phyloP scores from a whole-genome alignment of 2,113 vertebrate genomes.

The Cacatua alba region DNA sequence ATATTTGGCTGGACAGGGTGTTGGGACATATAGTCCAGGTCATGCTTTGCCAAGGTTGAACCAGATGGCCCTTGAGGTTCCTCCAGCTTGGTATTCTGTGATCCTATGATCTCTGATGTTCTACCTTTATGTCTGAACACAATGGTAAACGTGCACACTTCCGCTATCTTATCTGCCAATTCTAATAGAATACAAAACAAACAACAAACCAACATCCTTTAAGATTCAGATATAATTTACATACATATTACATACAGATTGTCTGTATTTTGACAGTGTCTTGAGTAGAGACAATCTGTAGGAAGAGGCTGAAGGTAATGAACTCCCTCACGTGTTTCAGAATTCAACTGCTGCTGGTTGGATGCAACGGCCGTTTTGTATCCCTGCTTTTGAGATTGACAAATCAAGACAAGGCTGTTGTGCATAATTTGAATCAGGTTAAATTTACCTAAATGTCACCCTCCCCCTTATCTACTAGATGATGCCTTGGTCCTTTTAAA shows the following conservation, averaged over 20 bases:
- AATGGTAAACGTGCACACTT: not conserved
- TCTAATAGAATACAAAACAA: not conserved
- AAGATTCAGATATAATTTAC: not conserved
- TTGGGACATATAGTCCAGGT: not conserved
- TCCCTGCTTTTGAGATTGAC: not conserved
- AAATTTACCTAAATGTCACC: not conserved
- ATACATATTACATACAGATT: not conserved
- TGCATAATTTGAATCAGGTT: not conserved
- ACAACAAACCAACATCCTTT: not conserved
- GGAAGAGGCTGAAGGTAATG: not conserved
- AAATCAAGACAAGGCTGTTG: not conserved
- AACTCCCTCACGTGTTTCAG: rapidly evolving
- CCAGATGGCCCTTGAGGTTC: not conserved
- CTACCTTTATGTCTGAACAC: not conserved
- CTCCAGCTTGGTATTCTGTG: not conserved
- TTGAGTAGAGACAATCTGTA: not conserved
- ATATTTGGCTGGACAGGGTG: not conserved
- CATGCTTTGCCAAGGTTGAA: not conserved
- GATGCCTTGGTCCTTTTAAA: not conserved
- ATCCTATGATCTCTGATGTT: not conserved
- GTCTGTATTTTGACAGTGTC: not conserved
- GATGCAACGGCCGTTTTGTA: not conserved
- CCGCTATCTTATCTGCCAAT: not conserved
- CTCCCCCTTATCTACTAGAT: not conserved
- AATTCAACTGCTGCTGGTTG: not conserved